A percentile compares a stretch with the other conserved stretches of the same genome.
Evolutionary conservation across 2,888 invertebrate genomes (phyloP).

Genomic region (Caenorhabditis sp.): DNA sequence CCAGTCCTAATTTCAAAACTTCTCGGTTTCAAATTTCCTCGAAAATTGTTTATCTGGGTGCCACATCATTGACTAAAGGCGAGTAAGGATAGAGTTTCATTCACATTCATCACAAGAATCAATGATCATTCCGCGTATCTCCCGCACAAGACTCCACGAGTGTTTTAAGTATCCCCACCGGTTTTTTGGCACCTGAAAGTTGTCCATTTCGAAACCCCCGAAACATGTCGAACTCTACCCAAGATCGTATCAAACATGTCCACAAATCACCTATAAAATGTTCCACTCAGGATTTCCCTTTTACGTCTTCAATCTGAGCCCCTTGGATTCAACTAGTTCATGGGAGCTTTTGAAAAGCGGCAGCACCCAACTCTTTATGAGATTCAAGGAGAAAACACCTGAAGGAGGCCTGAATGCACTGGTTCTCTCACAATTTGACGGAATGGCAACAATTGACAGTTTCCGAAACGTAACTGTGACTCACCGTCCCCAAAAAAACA

Average conservation of each 20-base stretch:
- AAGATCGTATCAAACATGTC: constrained; percentile 11
- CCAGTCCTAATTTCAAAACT: too few relatives aligned
- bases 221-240: too few relatives aligned
- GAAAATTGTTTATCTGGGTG: too few relatives aligned
- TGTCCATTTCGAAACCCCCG: too few relatives aligned
- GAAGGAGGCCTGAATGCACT: background rate
- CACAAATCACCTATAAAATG: constrained; percentile 12
- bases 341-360: constrained; percentile 41
- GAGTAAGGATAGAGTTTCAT: too few relatives aligned
- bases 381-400: constrained; percentile 30
- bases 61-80: too few relatives aligned
- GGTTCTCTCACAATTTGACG: constrained; percentile 27
- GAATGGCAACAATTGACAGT: background rate
- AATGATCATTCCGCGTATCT: too few relatives aligned
- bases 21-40: too few relatives aligned
- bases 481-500: background rate
- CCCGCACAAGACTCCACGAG: too few relatives aligned
- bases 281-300: background rate
- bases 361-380: constrained; percentile 18
- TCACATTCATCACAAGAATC: too few relatives aligned
- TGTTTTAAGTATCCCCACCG: too few relatives aligned
- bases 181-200: too few relatives aligned
- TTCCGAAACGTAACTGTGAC: constrained; percentile 28
- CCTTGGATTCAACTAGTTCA: background rate
- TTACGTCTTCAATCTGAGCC: constrained; percentile 21